These are phyloP conservation scores for Phrynocephalus guinanensis DNA, from an alignment of 2,797 vertebrate genomes.

Conservation along the genomic window DNA sequence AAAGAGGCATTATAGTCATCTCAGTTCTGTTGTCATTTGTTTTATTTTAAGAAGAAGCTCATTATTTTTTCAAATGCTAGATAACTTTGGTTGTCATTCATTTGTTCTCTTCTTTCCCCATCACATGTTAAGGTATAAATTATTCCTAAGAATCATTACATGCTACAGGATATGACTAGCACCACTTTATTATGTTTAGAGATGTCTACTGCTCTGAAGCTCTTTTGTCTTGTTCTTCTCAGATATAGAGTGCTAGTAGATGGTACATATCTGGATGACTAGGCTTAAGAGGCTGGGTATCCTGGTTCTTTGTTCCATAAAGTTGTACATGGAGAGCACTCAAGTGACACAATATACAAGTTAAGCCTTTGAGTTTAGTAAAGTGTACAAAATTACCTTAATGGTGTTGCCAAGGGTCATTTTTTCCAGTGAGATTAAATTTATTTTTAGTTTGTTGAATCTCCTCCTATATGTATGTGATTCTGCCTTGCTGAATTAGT, in stretches of 20 bases:
- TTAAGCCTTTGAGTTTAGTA: neutral
- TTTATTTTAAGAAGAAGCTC: constrained; percentile 17
- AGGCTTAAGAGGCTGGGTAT: neutral
- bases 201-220: neutral
- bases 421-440: constrained; percentile 2
- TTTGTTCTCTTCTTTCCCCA: too few species aligned
- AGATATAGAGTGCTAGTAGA: neutral
- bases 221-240: neutral
- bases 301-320: neutral
- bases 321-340: neutral
- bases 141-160: neutral
- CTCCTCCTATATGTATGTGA: constrained; percentile 2
- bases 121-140: too few species aligned
- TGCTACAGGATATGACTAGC: neutral
- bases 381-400: neutral
- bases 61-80: neutral
- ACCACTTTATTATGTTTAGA: neutral
- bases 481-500: neutral
- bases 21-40: constrained; percentile 11
- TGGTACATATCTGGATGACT: neutral
- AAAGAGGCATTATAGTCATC: constrained; percentile 27
- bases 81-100: neutral
- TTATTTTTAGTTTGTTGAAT: constrained; percentile 29
- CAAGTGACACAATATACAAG: neutral
- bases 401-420: too few species aligned